These are phyloP conservation scores for Sciurus vulgaris DNA, from an alignment of 2,797 vertebrate species.

Conservation along the genomic window DNA sequence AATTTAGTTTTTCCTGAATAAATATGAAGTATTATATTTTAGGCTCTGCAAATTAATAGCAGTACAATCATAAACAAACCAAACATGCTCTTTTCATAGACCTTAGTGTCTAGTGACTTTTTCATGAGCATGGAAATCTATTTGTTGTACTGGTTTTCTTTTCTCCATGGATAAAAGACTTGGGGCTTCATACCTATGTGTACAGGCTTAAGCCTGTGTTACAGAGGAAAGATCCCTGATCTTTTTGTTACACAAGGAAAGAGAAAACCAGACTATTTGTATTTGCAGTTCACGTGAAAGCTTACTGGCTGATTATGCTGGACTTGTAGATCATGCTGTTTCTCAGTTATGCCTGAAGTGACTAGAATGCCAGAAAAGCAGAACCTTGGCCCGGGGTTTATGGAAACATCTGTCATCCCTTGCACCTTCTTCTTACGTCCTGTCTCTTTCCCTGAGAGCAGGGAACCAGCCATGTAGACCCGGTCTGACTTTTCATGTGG, in stretches of 20 bases:
- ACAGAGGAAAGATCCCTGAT: neutral
- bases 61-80: neutral
- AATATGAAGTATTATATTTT: too few relatives aligned
- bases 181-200: neutral
- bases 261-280: neutral
- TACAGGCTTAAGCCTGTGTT: neutral
- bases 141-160: neutral
- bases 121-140: neutral
- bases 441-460: neutral
- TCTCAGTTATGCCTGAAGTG: neutral
- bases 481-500: neutral
- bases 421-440: neutral
- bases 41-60: neutral
- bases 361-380: neutral
- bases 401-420: neutral
- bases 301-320: neutral
- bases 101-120: neutral
- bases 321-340: neutral
- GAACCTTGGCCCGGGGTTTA: neutral
- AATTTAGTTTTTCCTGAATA: neutral
- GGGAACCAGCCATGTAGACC: neutral
- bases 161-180: slow-evolving; percentile 38
- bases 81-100: neutral
- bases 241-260: neutral
- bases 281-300: neutral